Conservation (phyloP, 2,888 invertebrate genomes). For the Diaperis boleti region DNA sequence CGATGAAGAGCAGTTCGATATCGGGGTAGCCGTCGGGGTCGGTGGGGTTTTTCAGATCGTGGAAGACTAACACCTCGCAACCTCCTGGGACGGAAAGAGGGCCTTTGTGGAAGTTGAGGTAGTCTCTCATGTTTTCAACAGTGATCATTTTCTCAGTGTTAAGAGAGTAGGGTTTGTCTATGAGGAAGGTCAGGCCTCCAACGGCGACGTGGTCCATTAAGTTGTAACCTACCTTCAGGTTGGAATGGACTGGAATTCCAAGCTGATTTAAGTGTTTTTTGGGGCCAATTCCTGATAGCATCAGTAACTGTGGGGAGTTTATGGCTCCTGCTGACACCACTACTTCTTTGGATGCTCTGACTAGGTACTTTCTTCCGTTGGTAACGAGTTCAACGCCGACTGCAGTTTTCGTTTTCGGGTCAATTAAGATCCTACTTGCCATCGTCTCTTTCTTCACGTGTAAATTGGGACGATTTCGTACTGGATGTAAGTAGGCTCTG, state of each 20-base stretch:
- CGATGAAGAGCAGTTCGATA: slow-evolving; percentile 72
- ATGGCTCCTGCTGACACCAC: slow-evolving; percentile 74
- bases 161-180: slow-evolving; percentile 64
- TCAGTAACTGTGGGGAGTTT: background rate
- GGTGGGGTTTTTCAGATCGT: slow-evolving; percentile 69
- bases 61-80: slow-evolving; percentile 73
- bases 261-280: slow-evolving; percentile 69
- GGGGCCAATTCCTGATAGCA: slow-evolving; percentile 74
- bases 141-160: no score
- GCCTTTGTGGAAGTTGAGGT: slow-evolving; percentile 58
- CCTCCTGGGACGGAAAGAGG: slow-evolving; percentile 72
- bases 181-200: slow-evolving; percentile 69
- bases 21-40: slow-evolving; percentile 71
- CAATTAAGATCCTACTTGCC: slow-evolving; percentile 72
- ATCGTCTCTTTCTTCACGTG: slow-evolving; percentile 70
- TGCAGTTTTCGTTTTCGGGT: slow-evolving; percentile 63
- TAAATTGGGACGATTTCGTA: slow-evolving; percentile 70
- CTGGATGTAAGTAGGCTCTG: slow-evolving; percentile 70
- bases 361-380: slow-evolving; percentile 51
- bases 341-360: slow-evolving; percentile 68
- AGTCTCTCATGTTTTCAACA: no score
- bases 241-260: slow-evolving; percentile 71
- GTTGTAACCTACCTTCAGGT: slow-evolving; percentile 75
- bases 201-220: slow-evolving; percentile 77
- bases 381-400: slow-evolving; percentile 65